Base-by-base conservation (phyloP, 2,113 vertebrate genomes). In the Eudyptes chrysolophus region DNA sequence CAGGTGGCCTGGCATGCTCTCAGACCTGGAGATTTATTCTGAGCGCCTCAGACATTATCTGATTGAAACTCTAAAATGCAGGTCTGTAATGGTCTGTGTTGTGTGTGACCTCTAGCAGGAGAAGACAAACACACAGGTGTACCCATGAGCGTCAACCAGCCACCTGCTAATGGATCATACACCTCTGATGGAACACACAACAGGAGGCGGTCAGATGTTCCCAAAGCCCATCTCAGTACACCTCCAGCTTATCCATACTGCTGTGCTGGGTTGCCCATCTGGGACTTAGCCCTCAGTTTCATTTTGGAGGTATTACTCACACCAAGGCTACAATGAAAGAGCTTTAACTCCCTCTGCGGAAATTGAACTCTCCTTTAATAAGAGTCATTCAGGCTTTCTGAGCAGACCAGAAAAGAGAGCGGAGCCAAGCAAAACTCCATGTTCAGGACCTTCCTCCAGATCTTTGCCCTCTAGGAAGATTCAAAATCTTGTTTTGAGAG, bases 1-100 rank as follows among this genome's bases (percentile, higher is more conserved):
- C 78, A 86, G 82, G 92, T 95, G 82, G 46, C 87, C 87, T 94
- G 78, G 68, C 71, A 55, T 46, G 44, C 29, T 94, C 54, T 94
- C 75, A 92, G 75, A 70, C 24, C 7, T 78, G 62, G 12, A 94
- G 66, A 66, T 77, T 58, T 90, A 64, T 85, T 94, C 82, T 0
- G 0, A 80, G 38, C 6, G 0, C 46, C 38, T 66, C 7, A 2
- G 72, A 65, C 49, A 2, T 86, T 92, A 17, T 74, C 66, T 82
- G 62, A 60, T 16, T 48, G 68, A 74, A 86, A 77, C 27, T 58
- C n/a, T 42, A 21, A 77, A 89, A 30, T 20, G 24, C 32, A 32
- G 42, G 16, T 85, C 74, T 85, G 13, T 58, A 49, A 42, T 42
- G 44, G 17, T 76, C 74, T 83, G 32, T 27, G 42, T 48, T 54